Conservation (phyloP, 1,140 invertebrate genomes). For the Drosophila tropicalis region DNA sequence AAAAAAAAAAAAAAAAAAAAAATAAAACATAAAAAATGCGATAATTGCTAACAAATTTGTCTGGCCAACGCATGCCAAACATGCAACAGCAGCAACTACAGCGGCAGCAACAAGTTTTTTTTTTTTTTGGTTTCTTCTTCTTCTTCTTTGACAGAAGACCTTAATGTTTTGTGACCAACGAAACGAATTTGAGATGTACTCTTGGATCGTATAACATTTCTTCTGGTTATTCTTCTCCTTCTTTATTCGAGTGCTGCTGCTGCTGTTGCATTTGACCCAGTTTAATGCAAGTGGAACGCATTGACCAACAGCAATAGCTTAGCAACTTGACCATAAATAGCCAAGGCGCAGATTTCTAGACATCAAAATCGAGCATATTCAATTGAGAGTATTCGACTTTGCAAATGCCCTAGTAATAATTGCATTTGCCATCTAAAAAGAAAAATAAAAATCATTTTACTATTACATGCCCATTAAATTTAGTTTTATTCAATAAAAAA, state of each 20-base stretch:
- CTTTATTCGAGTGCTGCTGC: constrained; percentile 25
- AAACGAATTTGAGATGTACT: constrained; percentile 35
- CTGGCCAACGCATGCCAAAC: constrained; percentile 49
- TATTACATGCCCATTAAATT: too few relatives aligned
- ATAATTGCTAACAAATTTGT: constrained; percentile 77
- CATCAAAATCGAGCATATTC: constrained; percentile 16
- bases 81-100: constrained; percentile 40
- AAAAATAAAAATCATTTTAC: too few relatives aligned
- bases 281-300: constrained; percentile 80
- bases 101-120: constrained; percentile 25
- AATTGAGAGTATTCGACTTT: neutral
- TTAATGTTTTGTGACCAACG: constrained; percentile 32
- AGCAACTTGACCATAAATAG: constrained; percentile 70
- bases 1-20: constrained; percentile 24
- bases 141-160: constrained; percentile 21
- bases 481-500: too few relatives aligned
- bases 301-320: constrained; percentile 56
- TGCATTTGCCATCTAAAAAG: too few relatives aligned
- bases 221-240: constrained; percentile 34
- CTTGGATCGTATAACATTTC: constrained; percentile 16
- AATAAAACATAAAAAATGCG: constrained; percentile 56
- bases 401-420: neutral
- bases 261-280: constrained; percentile 68
- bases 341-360: constrained; percentile 48
- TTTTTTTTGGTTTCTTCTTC: neutral